Conservation (phyloP, 2,113 vertebrate species). For the Colinus virginianus region DNA sequence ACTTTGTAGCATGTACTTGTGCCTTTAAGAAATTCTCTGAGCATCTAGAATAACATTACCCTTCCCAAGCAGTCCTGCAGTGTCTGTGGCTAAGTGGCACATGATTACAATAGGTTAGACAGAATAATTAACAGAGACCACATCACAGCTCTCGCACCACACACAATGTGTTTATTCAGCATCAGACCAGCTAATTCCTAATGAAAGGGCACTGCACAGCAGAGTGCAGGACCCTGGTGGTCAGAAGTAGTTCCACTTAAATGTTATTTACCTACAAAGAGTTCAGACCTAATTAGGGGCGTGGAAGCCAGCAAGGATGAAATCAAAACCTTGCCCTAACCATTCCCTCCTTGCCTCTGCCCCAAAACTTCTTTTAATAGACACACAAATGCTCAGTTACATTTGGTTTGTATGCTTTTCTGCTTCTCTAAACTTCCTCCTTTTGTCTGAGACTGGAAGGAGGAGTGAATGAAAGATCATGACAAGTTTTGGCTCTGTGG, state of each 20-base stretch:
- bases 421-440: conserved; percentile 16
- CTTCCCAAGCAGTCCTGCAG: conserved; percentile 43
- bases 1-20: background rate
- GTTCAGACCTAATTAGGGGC: conserved; percentile 62
- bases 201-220: conserved; percentile 59
- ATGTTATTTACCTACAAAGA: conserved; percentile 64
- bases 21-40: conserved; percentile 6
- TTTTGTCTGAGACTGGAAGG: conserved; percentile 20
- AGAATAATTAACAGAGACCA: conserved; percentile 62
- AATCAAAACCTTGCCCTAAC: conserved; percentile 38
- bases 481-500: conserved; percentile 9
- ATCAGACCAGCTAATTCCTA: conserved; percentile 35
- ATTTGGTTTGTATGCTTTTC: conserved; percentile 40
- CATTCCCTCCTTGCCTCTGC: background rate
- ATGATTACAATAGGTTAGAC: conserved; percentile 51
- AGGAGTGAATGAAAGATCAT: conserved; percentile 7
- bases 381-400: background rate
- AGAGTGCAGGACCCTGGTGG: conserved; percentile 37
- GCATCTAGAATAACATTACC: conserved; percentile 15
- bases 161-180: conserved; percentile 64
- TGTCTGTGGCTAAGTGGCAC: conserved; percentile 19
- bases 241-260: conserved; percentile 69
- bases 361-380: conserved; percentile 12
- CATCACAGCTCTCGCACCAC: conserved; percentile 63
- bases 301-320: conserved; percentile 45